phyloP scores from a whole-genome alignment of 2,797 vertebrate genomes.

The Oryzias dopingdopingensis region DNA sequence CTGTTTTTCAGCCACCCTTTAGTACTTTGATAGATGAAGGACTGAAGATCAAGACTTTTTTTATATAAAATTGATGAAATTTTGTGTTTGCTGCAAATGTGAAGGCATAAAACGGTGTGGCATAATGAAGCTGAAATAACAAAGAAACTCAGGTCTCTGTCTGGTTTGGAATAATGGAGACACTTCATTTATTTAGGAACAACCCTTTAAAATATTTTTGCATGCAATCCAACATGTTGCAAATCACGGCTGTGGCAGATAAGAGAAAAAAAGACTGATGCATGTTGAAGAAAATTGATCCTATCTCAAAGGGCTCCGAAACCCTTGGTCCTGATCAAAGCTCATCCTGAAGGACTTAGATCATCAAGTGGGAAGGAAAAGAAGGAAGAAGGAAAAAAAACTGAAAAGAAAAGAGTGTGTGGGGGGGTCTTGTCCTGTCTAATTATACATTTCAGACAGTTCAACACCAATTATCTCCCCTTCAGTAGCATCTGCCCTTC shows the following conservation, averaged over 20 bases:
- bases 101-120: slow-evolving; percentile 44
- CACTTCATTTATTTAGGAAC: slow-evolving; percentile 40
- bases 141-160: slow-evolving; percentile 49
- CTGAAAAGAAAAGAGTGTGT: slow-evolving; percentile 40
- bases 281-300: slow-evolving; percentile 77
- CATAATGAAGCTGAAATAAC: slow-evolving; percentile 58
- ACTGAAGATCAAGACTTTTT: slow-evolving; percentile 56
- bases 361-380: slow-evolving; percentile 65
- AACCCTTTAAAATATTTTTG: slow-evolving; percentile 53
- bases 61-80: slow-evolving; percentile 46
- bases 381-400: slow-evolving; percentile 31
- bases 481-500: slow-evolving; percentile 81
- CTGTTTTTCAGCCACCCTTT: slow-evolving; percentile 59
- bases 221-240: slow-evolving; percentile 40
- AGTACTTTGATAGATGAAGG: slow-evolving; percentile 57
- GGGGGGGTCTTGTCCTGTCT: slow-evolving; percentile 78
- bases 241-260: slow-evolving; percentile 54
- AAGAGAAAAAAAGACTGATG: slow-evolving; percentile 65
- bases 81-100: slow-evolving; percentile 48
- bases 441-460: slow-evolving; percentile 84
- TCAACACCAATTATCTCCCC: slow-evolving; percentile 80
- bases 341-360: slow-evolving; percentile 72
- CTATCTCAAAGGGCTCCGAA: slow-evolving; percentile 75
- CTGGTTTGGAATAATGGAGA: slow-evolving; percentile 44
- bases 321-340: slow-evolving; percentile 81